Base-by-base conservation (phyloP, 2,888 invertebrate species). In the Eupithecia exiguata region DNA sequence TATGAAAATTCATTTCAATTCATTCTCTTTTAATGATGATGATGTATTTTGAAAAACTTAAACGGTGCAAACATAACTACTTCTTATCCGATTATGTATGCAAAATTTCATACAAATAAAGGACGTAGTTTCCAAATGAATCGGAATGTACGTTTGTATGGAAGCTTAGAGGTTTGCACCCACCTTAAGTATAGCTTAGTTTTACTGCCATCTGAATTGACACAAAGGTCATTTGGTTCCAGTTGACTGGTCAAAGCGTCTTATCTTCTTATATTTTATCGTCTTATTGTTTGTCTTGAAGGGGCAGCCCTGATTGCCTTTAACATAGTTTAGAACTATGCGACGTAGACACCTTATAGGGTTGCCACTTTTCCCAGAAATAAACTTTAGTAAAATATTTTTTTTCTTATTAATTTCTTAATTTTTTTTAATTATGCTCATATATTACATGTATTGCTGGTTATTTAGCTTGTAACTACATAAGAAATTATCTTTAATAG, bases 321-420 rank as follows among this genome's bases (percentile, higher is more conserved):
- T 25, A 12, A 58, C 58, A 25, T 25, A 58, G 58, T 58, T 58
- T 1, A 10, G 25, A 58, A 58, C 58, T 58, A 58, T 58, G 25
- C 58, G 58, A 58, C 58, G 58, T 14, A 58, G 58, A 58, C 58
- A 58, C 58, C 58, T 25, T 58, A 2, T 25, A 58, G 58, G 58
- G 58, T 58, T 58, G 58, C 58, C 58, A 25, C 12, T 14, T 9
- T 49, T n/a, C 4, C 0, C 5, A 25, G 21, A 58, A 58, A 58
- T 25, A 14, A 21, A 58, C 10, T 49, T 2, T n/a, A 6, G 18
- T 46, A 16, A 7, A 49, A n/a, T n/a, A 9, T 49, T 49, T 14
- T n/a, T n/a, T 49, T n/a, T 14, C 14, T 36, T 1, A 36, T 38
- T 5, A 38, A 9, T 7, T 38, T 38, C 5, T 7, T 38, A 38